phyloP scores from a whole-genome alignment of 2,113 vertebrate genomes.

The Arothron firmamentum region DNA sequence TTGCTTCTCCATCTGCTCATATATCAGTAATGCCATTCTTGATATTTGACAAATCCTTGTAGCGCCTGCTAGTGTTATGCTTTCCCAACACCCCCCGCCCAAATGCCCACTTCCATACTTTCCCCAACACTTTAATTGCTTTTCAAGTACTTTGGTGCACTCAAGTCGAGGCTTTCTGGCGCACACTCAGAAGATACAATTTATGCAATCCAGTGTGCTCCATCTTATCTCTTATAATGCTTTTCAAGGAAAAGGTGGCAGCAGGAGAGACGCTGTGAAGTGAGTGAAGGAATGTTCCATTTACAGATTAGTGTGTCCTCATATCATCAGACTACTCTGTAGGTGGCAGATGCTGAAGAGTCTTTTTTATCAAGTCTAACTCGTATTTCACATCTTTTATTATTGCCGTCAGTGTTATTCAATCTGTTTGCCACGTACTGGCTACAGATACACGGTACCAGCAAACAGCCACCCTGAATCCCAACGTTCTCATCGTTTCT shows the following conservation, averaged over 20 bases:
- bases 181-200: slow-evolving; percentile 29
- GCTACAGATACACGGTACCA: too few relatives aligned
- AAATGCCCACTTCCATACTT: slow-evolving; percentile 21
- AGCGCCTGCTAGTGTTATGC: slow-evolving; percentile 62
- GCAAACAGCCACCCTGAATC: too few relatives aligned
- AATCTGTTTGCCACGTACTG: too few relatives aligned
- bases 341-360: background rate
- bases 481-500: too few relatives aligned
- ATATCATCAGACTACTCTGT: slow-evolving; percentile 7
- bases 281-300: slow-evolving; percentile 26
- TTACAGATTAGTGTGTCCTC: slow-evolving; percentile 10
- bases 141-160: slow-evolving; percentile 55
- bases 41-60: slow-evolving; percentile 53
- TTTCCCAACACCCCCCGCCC: slow-evolving; percentile 43
- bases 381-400: background rate
- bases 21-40: slow-evolving; percentile 33
- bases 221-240: slow-evolving; percentile 26
- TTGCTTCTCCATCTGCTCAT: slow-evolving; percentile 67
- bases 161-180: slow-evolving; percentile 53
- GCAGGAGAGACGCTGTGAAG: slow-evolving; percentile 30
- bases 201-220: slow-evolving; percentile 29
- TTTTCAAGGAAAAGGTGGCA: slow-evolving; percentile 26
- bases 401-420: too few relatives aligned
- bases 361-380: background rate
- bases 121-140: slow-evolving; percentile 53